Evolutionary conservation across 2,888 invertebrate genomes (phyloP), one percentile per base, ranked within the genome.

Genomic region (Physocephala rufipes): DNA sequence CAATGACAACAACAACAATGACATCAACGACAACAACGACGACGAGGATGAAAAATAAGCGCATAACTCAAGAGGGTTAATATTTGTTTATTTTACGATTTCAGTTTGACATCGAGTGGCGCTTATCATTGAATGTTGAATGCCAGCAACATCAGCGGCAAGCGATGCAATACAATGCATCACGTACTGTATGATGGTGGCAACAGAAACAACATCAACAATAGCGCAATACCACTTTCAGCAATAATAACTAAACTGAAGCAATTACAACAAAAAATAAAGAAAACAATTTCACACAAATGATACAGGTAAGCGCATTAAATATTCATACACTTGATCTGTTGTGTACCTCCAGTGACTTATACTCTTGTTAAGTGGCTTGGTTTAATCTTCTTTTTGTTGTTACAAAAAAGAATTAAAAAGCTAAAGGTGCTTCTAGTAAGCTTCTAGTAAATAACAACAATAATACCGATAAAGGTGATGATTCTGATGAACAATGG

Each of bases 61-160:
- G 47, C 59, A 9, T 45, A 47, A 28, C 67, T 62, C 76, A 81
- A 84, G 84, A 82, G 84, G 82, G 84, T 84, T 84, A 84, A 85
- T 84, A 84, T 84, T 84, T 84, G 81, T 81, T 84, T 84, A 82
- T 79, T 84, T 85, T 82, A 82, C 82, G 81, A 82, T 83, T 83
- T 84, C 78, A 80, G 83, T 81, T 84, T 85, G 85, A 83, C 85
- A 84, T 82, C 79, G 83, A 85, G 85, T 85, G 85, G 85, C 85
- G 85, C 85, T 85, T 84, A 28, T 28, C 21, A n/a, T n/a, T n/a
- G 26, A 47, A 49, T 45, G 24, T 12, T 19, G 43, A 36, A 62
- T 19, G 45, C 43, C 13, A 49, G 24, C 24, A 36, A 51, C 28
- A 53, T 2, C 53, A 21, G 19, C 65, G 19, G 51, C 28, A 19